Percentiles rank a stretch among this genome's conserved stretches.
phyloP scores from a whole-genome alignment of 2,113 vertebrate species.

The Calidris pugnax region DNA sequence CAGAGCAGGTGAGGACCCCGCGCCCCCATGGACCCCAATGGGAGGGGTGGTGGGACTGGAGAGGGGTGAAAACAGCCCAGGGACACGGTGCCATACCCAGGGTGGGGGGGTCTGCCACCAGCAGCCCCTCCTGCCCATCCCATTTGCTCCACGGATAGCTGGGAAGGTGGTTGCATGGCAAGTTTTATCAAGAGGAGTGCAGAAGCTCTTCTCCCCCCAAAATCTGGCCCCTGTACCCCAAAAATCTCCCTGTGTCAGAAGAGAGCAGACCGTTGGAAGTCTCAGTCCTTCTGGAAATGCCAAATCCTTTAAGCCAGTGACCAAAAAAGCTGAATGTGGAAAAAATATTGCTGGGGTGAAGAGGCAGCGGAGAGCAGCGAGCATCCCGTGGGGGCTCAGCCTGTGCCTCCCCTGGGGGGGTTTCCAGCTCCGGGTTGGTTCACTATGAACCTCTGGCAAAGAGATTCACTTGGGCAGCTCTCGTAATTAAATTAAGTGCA shows the following conservation, averaged over 20 bases:
- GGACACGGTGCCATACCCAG: rapidly evolving
- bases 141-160: not conserved
- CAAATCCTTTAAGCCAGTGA: not conserved
- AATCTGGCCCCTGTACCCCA: not conserved
- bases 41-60: rapidly evolving
- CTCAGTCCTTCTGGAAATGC: not conserved
- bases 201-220: not conserved
- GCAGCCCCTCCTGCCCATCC: not conserved
- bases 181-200: rapidly evolving
- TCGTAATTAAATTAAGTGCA: rapidly evolving
- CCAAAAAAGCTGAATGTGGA: not conserved
- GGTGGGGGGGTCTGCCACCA: not conserved
- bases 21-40: rapidly evolving
- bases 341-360: not conserved
- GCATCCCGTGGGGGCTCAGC: rapidly evolving
- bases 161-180: rapidly evolving
- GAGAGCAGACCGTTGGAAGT: not conserved
- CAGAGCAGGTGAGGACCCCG: conserved; percentile 27
- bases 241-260: rapidly evolving
- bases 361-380: rapidly evolving
- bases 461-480: not conserved
- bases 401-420: not conserved
- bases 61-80: not conserved
- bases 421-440: not conserved
- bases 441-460: not conserved